Conservation (phyloP, 1,140 invertebrate species). For the Cataglyphis hispanica region DNA sequence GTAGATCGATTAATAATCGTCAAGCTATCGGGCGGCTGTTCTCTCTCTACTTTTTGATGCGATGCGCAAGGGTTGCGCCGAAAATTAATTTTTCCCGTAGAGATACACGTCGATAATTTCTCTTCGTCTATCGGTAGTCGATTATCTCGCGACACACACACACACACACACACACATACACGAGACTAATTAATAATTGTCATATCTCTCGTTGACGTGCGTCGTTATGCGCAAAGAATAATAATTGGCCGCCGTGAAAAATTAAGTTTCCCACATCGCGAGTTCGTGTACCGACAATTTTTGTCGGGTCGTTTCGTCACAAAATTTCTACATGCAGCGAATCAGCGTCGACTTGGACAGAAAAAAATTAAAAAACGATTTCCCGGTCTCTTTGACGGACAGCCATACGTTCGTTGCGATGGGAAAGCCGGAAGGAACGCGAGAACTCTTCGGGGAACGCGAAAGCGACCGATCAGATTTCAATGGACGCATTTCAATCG, state of each 20-base stretch:
- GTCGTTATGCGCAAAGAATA: constrained; percentile 45
- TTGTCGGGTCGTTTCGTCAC: constrained; percentile 5
- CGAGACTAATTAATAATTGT: constrained; percentile 56
- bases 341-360: constrained; percentile 23
- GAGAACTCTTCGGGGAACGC: constrained; percentile 32
- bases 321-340: neutral
- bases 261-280: constrained; percentile 10
- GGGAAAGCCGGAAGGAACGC: constrained; percentile 56
- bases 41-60: constrained; percentile 31
- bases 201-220: constrained; percentile 27
- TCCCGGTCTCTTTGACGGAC: constrained; percentile 25
- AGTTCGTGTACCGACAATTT: neutral
- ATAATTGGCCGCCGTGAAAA: constrained; percentile 37
- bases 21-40: constrained; percentile 35
- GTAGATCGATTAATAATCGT: constrained; percentile 58
- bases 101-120: constrained; percentile 42
- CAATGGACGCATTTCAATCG: constrained; percentile 77
- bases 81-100: constrained; percentile 50
- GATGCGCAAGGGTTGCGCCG: neutral
- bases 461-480: constrained; percentile 77
- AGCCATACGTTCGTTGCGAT: constrained; percentile 28
- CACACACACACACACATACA: constrained; percentile 14
- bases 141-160: constrained; percentile 43
- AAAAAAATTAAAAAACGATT: neutral
- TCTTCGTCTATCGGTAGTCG: constrained; percentile 46